Evolutionary conservation across 2,888 invertebrate species (phyloP).

Genomic region (Danaus chrysippus): DNA sequence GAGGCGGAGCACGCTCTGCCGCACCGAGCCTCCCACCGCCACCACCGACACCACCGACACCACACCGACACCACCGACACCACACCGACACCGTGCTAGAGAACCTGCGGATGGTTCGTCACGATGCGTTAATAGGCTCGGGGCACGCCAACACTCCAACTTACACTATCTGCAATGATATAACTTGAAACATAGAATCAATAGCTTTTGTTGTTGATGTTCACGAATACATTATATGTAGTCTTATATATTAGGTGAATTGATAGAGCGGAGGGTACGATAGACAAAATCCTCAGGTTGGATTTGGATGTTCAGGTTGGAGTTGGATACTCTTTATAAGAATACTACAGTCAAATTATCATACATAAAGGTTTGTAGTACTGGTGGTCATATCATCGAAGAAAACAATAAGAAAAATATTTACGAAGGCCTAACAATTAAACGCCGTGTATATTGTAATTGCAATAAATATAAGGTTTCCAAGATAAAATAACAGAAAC

Average conservation of each 20-base stretch:
- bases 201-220: not conserved
- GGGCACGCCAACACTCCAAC: slow-evolving; percentile 72
- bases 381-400: no score
- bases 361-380: no score
- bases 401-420: not conserved
- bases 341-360: no score
- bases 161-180: slow-evolving; percentile 57
- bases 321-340: no score
- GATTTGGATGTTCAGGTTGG: no score
- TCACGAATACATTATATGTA: not conserved
- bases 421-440: not conserved
- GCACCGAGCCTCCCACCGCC: slow-evolving; percentile 37
- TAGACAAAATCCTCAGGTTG: no score
- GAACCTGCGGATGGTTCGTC: slow-evolving; percentile 69
- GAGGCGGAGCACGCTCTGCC: slow-evolving; percentile 57
- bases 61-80: slow-evolving; percentile 25
- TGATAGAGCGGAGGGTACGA: no score
- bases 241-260: not conserved
- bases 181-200: slow-evolving; percentile 21
- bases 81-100: slow-evolving; percentile 29
- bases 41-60: slow-evolving; percentile 10
- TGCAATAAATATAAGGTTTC: slow-evolving; percentile 37
- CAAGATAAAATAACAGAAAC: slow-evolving; percentile 38
- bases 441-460: slow-evolving; percentile 4
- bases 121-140: slow-evolving; percentile 75